These are phyloP conservation scores for Oceanodroma tethys DNA, from an alignment of 2,113 vertebrate genomes.

Conservation along the genomic window DNA sequence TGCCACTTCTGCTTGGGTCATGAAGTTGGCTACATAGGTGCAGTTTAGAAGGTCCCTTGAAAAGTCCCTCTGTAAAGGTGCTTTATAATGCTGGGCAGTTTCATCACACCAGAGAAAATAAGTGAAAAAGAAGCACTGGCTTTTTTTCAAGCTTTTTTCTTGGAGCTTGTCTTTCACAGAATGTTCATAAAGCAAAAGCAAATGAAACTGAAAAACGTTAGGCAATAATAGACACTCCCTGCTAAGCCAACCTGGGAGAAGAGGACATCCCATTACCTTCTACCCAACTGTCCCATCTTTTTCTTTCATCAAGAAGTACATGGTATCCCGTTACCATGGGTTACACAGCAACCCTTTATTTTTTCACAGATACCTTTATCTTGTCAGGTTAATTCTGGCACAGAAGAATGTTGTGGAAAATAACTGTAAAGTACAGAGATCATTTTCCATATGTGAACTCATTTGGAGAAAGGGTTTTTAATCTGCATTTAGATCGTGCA, in stretches of 20 bases:
- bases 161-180: background rate
- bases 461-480: background rate
- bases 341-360: background rate
- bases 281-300: background rate
- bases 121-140: background rate
- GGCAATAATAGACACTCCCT: background rate
- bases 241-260: background rate
- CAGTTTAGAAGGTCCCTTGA: background rate
- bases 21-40: background rate
- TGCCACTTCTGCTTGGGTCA: background rate
- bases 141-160: background rate
- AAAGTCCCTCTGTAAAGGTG: background rate
- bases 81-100: background rate
- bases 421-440: background rate
- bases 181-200: background rate
- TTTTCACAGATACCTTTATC: background rate
- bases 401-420: background rate
- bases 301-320: background rate
- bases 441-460: background rate
- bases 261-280: background rate
- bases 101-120: background rate
- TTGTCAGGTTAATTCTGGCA: background rate
- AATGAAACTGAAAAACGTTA: background rate
- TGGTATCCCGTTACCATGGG: background rate
- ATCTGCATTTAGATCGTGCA: background rate